Evolutionary conservation across 2,888 invertebrate species (phyloP).

Genomic region (Chaetoderma sp.): DNA sequence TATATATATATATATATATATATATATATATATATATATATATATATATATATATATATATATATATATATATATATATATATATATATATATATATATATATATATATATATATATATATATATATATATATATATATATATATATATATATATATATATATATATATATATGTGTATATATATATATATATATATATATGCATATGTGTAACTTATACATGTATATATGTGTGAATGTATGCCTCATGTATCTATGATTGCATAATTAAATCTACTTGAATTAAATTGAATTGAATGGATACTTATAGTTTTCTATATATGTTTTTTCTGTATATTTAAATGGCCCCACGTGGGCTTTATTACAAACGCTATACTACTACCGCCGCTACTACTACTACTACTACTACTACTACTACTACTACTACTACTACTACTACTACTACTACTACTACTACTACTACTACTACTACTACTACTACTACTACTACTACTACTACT

Average conservation of each 20-base stretch:
- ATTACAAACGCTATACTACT: no score
- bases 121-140: conserved; percentile 7
- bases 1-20: conserved; percentile 7
- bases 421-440: no score
- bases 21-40: conserved; percentile 1
- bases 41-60: conserved; percentile 7
- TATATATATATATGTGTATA: conserved; percentile 4
- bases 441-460: no score
- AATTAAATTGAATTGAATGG: neutral
- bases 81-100: conserved; percentile 9
- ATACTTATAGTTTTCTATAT: neutral
- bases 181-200: conserved; percentile 7
- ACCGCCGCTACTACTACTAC: no score
- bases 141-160: conserved; percentile 7
- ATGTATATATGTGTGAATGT: no score
- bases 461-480: no score
- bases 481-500: no score
- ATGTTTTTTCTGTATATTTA: no score
- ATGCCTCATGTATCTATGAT: neutral
- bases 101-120: conserved; percentile 7
- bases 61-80: conserved; percentile 6
- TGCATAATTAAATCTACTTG: neutral
- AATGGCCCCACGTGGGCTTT: no score
- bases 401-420: no score
- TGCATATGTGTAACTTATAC: no score